These are phyloP conservation scores for Chironomus tentans DNA, from an alignment of 2,888 invertebrate genomes.

Conservation along the genomic window DNA sequence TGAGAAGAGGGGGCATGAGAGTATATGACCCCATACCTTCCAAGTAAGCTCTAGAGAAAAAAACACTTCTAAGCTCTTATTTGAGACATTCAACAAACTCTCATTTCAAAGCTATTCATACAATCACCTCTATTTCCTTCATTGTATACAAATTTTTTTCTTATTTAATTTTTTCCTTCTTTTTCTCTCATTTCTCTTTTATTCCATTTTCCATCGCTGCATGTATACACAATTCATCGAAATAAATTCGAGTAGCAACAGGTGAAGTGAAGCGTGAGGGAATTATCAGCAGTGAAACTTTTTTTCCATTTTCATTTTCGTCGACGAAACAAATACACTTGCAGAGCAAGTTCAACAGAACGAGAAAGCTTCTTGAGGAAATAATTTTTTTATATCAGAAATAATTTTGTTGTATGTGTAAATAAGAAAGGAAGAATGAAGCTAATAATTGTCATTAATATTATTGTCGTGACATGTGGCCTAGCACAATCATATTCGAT, in stretches of 20 bases:
- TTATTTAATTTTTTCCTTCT: neutral
- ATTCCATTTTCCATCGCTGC: neutral
- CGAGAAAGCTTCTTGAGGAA: no score
- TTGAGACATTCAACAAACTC: neutral
- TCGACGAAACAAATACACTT: no score
- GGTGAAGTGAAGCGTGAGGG: neutral
- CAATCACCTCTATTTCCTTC: neutral
- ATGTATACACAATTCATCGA: neutral
- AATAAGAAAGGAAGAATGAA: neutral
- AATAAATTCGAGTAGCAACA: neutral
- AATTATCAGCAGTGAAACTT: neutral
- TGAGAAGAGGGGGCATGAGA: no score
- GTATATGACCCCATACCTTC: no score
- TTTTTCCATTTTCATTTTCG: neutral
- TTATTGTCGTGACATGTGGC: constrained; percentile 6
- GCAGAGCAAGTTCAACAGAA: no score
- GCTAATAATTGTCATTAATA: neutral
- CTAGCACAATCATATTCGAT: constrained; percentile 29
- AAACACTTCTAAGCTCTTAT: neutral
- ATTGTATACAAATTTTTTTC: neutral
- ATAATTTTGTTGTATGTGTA: neutral
- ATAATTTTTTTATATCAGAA: no score
- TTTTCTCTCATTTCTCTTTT: no score
- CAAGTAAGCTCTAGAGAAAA: no score
- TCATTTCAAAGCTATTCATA: neutral